Evolutionary conservation across 2,113 vertebrate species (phyloP), one percentile per base, ranked within the genome.

Genomic region (Tyrannus savana): DNA sequence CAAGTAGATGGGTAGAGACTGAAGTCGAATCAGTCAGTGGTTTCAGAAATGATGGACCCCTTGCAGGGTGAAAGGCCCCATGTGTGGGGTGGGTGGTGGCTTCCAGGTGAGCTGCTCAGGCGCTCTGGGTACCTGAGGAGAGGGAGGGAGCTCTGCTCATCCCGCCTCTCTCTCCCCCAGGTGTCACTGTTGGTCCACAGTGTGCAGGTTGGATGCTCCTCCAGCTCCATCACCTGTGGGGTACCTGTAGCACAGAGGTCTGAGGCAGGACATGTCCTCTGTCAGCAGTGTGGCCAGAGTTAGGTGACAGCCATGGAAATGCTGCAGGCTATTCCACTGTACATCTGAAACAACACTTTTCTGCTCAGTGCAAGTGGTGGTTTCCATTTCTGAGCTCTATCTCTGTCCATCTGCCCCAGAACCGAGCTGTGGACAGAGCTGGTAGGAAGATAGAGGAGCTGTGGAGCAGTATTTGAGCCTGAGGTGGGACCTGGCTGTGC

Each of bases 101-200:
- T 3, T 15, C 6, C 33, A 3, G 69, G 7, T 2, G 19, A 12
- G 59, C 15, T 21, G 46, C n/a, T 49, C 5, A 4, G 72, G 19
- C 17, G 2, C 21, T 3, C 21, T 2, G 2, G 47, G 18, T 27
- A 9, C 56, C 81, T 11, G 84, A 28, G 87, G 66, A 28, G 14
- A 15, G 2, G 41, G 68, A 39, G 7, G 47, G 27, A 79, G 93
- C 90, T 59, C 95, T 47, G 93, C 93, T 95, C 95, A 6, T 96
- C 90, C 95, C 30, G 22, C 67, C 90, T 87, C 60, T 68, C 84
- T 96, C 84, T 98, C 98, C 98, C 98, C 97, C 96, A 97, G 98
- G 97, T 98, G 98, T 98, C 98, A 97, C 97, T 98, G 97, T 98
- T 96, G 98, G 95, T 75, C 97, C 97, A 8, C 35, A 47, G 92